A percentile compares a stretch with the other conserved stretches of the same genome.
Evolutionary conservation across 1,140 invertebrate genomes (phyloP).

Genomic region (Bombus ignitus): DNA sequence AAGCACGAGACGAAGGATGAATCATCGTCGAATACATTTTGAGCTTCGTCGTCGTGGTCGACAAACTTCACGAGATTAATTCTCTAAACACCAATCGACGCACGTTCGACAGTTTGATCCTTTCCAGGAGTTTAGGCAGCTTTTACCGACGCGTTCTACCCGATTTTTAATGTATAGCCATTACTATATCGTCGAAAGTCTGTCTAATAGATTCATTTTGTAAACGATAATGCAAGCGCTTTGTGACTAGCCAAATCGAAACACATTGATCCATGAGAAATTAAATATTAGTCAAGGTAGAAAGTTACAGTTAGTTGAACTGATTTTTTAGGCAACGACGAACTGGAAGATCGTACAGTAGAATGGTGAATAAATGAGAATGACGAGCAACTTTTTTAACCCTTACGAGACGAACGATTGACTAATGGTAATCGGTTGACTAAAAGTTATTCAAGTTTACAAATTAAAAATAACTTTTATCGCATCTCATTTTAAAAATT

Average conservation of each 20-base stretch:
- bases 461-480: background rate
- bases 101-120: constrained; percentile 4
- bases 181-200: background rate
- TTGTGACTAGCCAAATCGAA: background rate
- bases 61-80: background rate
- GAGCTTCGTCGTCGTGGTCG: background rate
- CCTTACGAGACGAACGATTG: background rate
- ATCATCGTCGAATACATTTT: background rate
- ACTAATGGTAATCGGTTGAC: background rate
- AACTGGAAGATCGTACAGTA: background rate
- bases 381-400: background rate
- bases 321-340: background rate
- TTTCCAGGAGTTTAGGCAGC: constrained; percentile 3
- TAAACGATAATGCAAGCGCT: background rate
- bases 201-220: background rate
- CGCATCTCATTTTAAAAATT: background rate
- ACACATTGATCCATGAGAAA: background rate
- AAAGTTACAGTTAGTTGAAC: background rate
- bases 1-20: background rate
- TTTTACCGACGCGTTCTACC: constrained; percentile 5
- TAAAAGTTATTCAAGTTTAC: background rate
- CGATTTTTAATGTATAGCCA: background rate
- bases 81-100: background rate
- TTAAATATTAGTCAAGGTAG: background rate
- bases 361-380: background rate